Conservation (phyloP, 2,888 invertebrate genomes). For the Eupithecia abbreviata region DNA sequence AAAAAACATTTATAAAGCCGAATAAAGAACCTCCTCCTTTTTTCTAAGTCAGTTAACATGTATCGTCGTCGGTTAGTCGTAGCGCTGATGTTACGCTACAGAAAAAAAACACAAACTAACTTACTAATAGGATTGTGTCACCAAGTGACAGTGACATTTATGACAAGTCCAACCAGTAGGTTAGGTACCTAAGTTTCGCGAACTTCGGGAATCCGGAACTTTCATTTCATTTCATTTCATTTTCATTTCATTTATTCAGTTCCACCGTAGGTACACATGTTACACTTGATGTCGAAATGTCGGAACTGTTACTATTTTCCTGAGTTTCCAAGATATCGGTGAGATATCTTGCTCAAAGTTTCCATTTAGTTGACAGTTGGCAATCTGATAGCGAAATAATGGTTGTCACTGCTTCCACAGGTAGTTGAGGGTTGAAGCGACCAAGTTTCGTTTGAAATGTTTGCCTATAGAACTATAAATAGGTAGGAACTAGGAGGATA, state of each 20-base stretch:
- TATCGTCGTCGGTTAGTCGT: too few species aligned
- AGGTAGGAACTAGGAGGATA: not conserved
- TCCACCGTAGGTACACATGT: too few species aligned
- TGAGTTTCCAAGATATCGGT: conserved; percentile 22
- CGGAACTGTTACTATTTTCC: conserved; percentile 15
- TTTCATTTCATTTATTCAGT: too few species aligned
- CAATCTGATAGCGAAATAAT: conserved; percentile 29
- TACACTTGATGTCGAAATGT: too few species aligned
- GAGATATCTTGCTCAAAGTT: conserved; percentile 17
- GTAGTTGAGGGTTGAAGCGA: conserved; percentile 4
- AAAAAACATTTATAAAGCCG: too few species aligned
- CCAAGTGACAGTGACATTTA: conserved; percentile 4
- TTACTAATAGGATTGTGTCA: not conserved
- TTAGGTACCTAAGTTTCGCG: conserved; percentile 4
- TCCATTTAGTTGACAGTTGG: conserved; percentile 32
- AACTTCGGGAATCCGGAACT: conserved; percentile 3
- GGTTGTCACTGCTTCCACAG: conserved; percentile 21
- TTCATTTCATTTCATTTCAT: too few species aligned
- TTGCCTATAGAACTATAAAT: not conserved
- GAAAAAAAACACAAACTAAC: not conserved
- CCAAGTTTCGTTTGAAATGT: not conserved
- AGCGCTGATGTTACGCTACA: not conserved
- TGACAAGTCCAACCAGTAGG: not conserved
- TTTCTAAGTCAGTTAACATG: too few species aligned
- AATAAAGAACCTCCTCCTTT: too few species aligned